A percentile compares a stretch with the other conserved stretches of the same genome.
Evolutionary conservation across 2,113 vertebrate species (phyloP).

Genomic region (Daphoenositta chrysoptera): DNA sequence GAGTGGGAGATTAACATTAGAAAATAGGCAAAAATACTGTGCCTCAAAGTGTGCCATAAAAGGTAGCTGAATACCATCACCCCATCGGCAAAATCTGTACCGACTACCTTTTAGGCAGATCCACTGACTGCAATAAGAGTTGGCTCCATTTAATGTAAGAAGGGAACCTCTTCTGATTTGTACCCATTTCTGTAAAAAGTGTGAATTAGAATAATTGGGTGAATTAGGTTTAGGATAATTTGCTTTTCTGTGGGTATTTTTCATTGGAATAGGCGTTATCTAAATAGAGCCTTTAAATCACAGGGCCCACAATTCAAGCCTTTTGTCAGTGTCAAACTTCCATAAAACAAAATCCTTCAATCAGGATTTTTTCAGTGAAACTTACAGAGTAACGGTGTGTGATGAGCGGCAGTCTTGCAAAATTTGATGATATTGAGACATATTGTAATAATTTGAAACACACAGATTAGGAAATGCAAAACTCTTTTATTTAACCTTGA

Average conservation of each 20-base stretch:
- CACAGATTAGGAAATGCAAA: neutral
- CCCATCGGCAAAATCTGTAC: neutral
- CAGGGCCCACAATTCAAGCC: neutral
- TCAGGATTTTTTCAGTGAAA: neutral
- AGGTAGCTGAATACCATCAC: neutral
- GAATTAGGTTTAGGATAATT: neutral
- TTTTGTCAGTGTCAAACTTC: neutral
- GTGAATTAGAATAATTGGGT: neutral
- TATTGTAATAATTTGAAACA: neutral
- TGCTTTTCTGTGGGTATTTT: neutral
- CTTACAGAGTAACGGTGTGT: accelerated
- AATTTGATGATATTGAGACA: neutral
- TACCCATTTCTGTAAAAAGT: neutral
- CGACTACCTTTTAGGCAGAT: neutral
- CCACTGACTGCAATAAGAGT: neutral
- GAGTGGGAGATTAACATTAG: neutral
- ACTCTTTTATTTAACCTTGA: neutral
- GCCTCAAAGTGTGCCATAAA: neutral
- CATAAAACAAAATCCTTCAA: neutral
- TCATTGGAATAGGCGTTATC: neutral
- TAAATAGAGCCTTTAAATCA: neutral
- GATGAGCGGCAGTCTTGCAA: neutral
- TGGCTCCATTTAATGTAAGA: neutral
- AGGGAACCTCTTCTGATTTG: neutral
- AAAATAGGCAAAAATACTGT: slow-evolving; percentile 8